Conservation (phyloP, 2,113 vertebrate genomes). For the Procapra przewalskii region DNA sequence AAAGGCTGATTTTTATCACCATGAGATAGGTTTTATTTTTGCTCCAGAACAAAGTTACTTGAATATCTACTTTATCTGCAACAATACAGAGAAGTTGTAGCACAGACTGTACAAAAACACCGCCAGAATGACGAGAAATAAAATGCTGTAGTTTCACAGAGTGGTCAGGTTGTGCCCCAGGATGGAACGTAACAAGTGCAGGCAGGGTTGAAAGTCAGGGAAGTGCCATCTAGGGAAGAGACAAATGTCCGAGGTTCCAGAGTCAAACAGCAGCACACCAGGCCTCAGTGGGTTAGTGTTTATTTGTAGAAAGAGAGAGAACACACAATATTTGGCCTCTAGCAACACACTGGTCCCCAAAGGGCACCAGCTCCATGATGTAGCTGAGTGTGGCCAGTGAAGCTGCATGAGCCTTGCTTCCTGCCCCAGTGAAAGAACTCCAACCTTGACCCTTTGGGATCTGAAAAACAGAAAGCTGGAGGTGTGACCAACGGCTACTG, state of each 20-base stretch:
- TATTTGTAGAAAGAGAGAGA: neutral
- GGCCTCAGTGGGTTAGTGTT: neutral
- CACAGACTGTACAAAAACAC: neutral
- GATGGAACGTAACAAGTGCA: neutral
- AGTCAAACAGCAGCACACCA: neutral
- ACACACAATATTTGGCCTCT: neutral
- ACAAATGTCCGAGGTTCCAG: neutral
- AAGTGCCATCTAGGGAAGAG: neutral
- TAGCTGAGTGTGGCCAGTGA: neutral
- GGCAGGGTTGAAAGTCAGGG: neutral
- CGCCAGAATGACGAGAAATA: neutral
- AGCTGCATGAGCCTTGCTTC: neutral
- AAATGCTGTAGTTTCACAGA: neutral
- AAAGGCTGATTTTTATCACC: neutral
- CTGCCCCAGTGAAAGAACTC: neutral
- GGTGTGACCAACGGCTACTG: neutral
- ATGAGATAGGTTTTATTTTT: neutral
- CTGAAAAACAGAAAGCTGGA: neutral
- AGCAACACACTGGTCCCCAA: rapidly evolving
- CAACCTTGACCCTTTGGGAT: too few relatives aligned
- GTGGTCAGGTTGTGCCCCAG: neutral
- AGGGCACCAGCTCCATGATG: neutral
- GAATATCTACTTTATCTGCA: neutral
- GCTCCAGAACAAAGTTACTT: neutral
- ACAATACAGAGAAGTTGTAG: neutral